A percentile compares a stretch with the other conserved stretches of the same genome.
These are phyloP conservation scores for Podabrus alpinus DNA, from an alignment of 2,888 invertebrate genomes.

Conservation along the genomic window DNA sequence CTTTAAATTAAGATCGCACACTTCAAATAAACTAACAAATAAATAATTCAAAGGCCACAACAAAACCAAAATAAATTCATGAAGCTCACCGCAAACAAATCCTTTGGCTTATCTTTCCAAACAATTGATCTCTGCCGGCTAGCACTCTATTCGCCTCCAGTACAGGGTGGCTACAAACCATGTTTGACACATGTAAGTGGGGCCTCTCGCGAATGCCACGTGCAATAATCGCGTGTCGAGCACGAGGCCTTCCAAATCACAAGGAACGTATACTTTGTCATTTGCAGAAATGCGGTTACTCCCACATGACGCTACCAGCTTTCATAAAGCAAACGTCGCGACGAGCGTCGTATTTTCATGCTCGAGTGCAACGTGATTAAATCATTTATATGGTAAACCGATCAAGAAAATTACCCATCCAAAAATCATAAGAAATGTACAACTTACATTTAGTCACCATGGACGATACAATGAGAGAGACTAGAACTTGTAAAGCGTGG, in stretches of 20 bases:
- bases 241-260: constrained; percentile 41
- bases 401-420: no score
- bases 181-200: constrained; percentile 56
- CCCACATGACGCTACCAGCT: constrained; percentile 22
- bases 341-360: constrained; percentile 4
- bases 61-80: constrained; percentile 43
- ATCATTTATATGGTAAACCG: not conserved
- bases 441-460: no score
- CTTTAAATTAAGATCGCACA: constrained; percentile 47
- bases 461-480: no score
- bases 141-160: constrained; percentile 11
- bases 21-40: constrained; percentile 46
- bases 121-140: constrained; percentile 47
- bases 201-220: constrained; percentile 38
- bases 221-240: constrained; percentile 43
- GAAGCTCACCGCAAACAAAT: constrained; percentile 43
- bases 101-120: constrained; percentile 54
- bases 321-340: not conserved
- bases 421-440: no score
- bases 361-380: not conserved
- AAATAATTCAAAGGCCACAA: constrained; percentile 50
- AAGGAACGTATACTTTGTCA: constrained; percentile 35
- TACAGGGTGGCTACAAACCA: constrained; percentile 43
- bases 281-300: constrained; percentile 28
- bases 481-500: no score